These are phyloP conservation scores for Muraenolepis orangiensis DNA, from an alignment of 2,797 vertebrate species.

Conservation along the genomic window DNA sequence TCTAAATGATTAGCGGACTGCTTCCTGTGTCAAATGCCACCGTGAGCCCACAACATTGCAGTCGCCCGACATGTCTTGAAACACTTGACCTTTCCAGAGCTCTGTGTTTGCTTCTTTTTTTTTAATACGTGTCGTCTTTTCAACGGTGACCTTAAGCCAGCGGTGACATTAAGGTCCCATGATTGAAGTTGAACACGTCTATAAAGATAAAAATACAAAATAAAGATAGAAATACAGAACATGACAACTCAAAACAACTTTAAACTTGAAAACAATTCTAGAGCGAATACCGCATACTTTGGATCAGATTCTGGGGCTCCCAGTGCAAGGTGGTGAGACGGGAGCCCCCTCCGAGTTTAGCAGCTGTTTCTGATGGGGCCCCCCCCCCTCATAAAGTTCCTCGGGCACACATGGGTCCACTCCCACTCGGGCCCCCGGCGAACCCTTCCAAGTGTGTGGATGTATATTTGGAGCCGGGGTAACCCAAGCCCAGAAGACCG, in stretches of 20 bases:
- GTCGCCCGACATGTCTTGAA: neutral
- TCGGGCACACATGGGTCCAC: constrained; percentile 17
- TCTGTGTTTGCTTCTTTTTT: constrained; percentile 2
- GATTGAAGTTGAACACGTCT: neutral
- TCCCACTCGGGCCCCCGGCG: constrained; percentile 23
- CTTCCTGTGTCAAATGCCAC: constrained; percentile 33
- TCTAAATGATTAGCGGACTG: constrained; percentile 19
- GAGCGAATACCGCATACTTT: neutral
- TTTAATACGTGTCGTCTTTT: neutral
- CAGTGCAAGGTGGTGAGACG: neutral
- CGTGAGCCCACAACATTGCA: neutral
- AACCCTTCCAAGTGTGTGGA: constrained; percentile 44
- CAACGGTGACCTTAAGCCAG: constrained; percentile 16
- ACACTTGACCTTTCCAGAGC: constrained; percentile 21
- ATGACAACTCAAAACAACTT: too few species aligned
- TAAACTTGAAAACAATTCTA: neutral
- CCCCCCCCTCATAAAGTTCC: constrained; percentile 49
- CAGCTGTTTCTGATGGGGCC: constrained; percentile 67
- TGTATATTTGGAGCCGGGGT: constrained; percentile 70
- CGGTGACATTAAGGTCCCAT: neutral
- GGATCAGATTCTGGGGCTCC: constrained; percentile 16
- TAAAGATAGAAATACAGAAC: constrained; percentile 20
- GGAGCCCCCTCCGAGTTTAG: constrained; percentile 50
- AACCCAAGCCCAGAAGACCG: constrained; percentile 59
- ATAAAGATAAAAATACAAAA: constrained; percentile 23